Evolutionary conservation across 2,113 vertebrate species (phyloP).

Genomic region (Gymnobelideus leadbeateri): DNA sequence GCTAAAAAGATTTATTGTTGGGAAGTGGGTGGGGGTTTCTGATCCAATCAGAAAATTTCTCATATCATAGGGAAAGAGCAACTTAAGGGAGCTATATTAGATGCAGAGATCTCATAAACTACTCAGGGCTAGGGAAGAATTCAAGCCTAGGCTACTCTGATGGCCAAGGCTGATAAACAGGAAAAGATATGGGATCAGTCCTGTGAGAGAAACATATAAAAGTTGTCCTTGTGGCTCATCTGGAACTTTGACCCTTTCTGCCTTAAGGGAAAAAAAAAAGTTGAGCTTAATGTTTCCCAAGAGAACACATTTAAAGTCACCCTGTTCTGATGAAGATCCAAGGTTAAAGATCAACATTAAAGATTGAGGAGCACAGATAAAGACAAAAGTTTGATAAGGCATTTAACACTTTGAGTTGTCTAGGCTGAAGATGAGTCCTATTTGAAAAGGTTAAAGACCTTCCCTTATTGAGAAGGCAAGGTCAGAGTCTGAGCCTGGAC

Average conservation of each 20-base stretch:
- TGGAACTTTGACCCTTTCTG: background rate
- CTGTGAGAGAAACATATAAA: background rate
- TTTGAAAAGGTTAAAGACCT: constrained; percentile 52
- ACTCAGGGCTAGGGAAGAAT: constrained; percentile 18
- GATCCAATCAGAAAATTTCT: constrained; percentile 17
- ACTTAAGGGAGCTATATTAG: background rate
- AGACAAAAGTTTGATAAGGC: constrained; percentile 28
- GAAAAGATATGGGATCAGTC: background rate
- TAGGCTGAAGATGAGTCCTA: background rate
- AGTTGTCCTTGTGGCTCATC: constrained; percentile 6
- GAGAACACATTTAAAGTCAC: constrained; percentile 33
- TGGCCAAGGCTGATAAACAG: background rate
- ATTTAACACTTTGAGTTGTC: constrained; percentile 37
- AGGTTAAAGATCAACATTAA: constrained; percentile 43
- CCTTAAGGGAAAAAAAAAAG: constrained; percentile 34
- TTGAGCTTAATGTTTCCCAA: background rate
- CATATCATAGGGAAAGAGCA: constrained; percentile 40
- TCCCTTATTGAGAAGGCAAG: constrained; percentile 34
- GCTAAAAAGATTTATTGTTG: constrained; percentile 28
- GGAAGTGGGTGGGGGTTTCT: constrained; percentile 27
- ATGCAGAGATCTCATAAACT: constrained; percentile 28
- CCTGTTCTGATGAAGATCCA: constrained; percentile 27
- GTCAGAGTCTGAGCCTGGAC: constrained; percentile 57
- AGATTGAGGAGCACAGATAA: constrained; percentile 16
- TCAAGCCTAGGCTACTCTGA: background rate